phyloP scores from a whole-genome alignment of 2,113 vertebrate species.

The Macroglossus sobrinus region DNA sequence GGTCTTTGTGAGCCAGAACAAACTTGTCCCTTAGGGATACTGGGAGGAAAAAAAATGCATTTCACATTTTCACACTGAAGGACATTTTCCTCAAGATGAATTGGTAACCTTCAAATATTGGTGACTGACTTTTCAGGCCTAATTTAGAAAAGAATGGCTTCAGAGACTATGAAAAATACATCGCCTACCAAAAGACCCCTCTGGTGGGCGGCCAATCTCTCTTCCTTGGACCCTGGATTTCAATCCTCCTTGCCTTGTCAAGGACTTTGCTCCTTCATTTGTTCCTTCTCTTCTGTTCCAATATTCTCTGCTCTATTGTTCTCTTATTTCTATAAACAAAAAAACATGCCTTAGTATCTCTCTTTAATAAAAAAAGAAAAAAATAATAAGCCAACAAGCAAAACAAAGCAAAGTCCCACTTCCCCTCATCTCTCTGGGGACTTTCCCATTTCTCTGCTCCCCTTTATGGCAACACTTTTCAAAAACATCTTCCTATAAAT shows the following conservation, averaged over 20 bases:
- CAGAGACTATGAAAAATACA: neutral
- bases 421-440: neutral
- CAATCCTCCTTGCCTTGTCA: neutral
- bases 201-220: neutral
- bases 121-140: neutral
- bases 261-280: neutral
- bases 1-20: conserved; percentile 47
- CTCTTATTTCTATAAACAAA: neutral
- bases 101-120: conserved; percentile 47
- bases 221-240: neutral
- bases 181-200: neutral
- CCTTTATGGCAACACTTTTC: neutral
- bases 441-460: neutral
- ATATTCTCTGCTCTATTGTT: neutral
- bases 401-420: neutral
- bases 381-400: neutral
- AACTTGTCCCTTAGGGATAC: conserved; percentile 32
- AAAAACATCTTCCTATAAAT: neutral
- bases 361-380: neutral
- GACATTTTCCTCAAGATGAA: conserved; percentile 44
- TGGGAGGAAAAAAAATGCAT: neutral
- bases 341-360: neutral
- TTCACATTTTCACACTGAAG: conserved; percentile 37
- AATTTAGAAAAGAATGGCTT: neutral
- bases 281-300: neutral